A percentile compares a stretch with the other conserved stretches of the same genome.
These are phyloP conservation scores for Catocala sponsa DNA, from an alignment of 2,888 invertebrate species.

Conservation along the genomic window DNA sequence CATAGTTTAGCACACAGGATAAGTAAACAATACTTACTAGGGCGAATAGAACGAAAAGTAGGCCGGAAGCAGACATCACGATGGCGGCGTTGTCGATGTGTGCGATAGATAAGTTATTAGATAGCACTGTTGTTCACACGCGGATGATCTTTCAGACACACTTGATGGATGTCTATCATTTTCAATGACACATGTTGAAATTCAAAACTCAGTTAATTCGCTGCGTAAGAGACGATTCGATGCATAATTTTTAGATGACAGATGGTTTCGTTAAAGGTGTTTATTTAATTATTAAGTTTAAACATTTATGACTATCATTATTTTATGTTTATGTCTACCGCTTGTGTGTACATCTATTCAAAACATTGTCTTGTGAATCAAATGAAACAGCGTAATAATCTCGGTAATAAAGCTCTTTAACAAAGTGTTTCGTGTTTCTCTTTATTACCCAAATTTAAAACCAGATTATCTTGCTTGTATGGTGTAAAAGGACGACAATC, in stretches of 20 bases:
- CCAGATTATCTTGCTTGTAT: constrained; percentile 17
- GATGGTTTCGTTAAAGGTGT: constrained; percentile 15
- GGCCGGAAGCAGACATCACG: constrained; percentile 69
- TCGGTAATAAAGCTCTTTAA: too few relatives aligned
- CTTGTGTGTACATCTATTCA: constrained; percentile 25
- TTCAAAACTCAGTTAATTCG: constrained; percentile 40
- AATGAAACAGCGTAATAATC: constrained; percentile 1
- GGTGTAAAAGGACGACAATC: constrained; percentile 41
- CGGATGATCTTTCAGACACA: constrained; percentile 51
- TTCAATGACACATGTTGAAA: constrained; percentile 51
- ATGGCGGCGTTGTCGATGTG: constrained; percentile 54
- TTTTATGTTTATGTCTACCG: constrained; percentile 32
- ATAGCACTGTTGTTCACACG: constrained; percentile 57
- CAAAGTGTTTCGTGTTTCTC: too few relatives aligned
- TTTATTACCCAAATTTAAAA: constrained; percentile 4
- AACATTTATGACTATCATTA: constrained; percentile 36
- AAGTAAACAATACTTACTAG: constrained; percentile 69
- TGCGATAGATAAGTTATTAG: constrained; percentile 56
- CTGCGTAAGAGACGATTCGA: constrained; percentile 29
- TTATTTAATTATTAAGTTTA: constrained; percentile 26
- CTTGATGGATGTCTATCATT: constrained; percentile 51
- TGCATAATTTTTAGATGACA: constrained; percentile 36
- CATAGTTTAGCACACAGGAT: constrained; percentile 29
- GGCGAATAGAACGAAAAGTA: constrained; percentile 62
- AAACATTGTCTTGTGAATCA: constrained; percentile 26